Percentiles rank a stretch among this genome's conserved stretches.
phyloP scores from a whole-genome alignment of 2,113 vertebrate genomes.

The Piliocolobus tephrosceles region DNA sequence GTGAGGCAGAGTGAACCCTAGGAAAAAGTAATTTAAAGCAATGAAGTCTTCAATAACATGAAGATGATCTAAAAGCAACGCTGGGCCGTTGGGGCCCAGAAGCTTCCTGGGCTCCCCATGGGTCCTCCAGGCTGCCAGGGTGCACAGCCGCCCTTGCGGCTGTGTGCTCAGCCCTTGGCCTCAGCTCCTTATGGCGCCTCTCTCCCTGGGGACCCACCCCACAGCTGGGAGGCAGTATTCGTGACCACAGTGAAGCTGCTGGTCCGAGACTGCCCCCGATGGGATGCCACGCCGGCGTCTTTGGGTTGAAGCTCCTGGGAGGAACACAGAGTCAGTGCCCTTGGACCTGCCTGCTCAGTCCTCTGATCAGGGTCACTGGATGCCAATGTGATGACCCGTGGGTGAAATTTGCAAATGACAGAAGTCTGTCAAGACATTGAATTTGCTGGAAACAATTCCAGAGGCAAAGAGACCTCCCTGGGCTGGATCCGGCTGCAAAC shows the following conservation, averaged over 20 bases:
- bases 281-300: fast-evolving
- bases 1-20: neutral
- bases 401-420: neutral
- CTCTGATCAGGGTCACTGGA: fast-evolving
- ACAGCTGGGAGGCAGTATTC: too few relatives aligned
- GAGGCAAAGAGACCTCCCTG: fast-evolving
- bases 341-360: neutral
- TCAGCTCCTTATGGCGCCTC: fast-evolving
- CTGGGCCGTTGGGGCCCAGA: fast-evolving
- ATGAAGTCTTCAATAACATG: neutral
- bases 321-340: fast-evolving
- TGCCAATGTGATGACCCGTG: fast-evolving
- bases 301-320: neutral
- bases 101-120: neutral
- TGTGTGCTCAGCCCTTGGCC: neutral
- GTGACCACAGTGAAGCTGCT: fast-evolving
- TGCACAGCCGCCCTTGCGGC: neutral
- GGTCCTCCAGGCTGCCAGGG: neutral
- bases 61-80: fast-evolving
- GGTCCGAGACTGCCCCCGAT: fast-evolving
- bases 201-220: neutral
- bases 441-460: neutral
- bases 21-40: neutral
- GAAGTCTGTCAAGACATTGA: fast-evolving
- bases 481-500: fast-evolving